phyloP scores from a whole-genome alignment of 2,888 invertebrate genomes.

The Lottia gigantea region DNA sequence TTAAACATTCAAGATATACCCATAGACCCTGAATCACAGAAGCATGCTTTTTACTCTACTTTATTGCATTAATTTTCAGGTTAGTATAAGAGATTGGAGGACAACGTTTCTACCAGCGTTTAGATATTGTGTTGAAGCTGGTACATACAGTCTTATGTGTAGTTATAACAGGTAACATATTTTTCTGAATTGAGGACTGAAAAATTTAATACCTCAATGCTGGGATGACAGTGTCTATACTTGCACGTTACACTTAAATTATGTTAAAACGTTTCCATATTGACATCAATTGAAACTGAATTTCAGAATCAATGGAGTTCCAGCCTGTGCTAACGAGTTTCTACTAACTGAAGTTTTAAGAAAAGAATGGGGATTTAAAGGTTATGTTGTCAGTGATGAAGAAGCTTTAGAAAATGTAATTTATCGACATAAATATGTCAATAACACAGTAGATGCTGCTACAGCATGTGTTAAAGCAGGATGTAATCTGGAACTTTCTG shows the following conservation, averaged over 20 bases:
- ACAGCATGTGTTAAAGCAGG: constrained; percentile 28
- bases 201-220: too few species aligned
- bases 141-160: constrained; percentile 60
- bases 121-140: constrained; percentile 55
- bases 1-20: too few species aligned
- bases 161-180: constrained; percentile 55
- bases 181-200: too few species aligned
- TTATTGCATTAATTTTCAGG: constrained; percentile 35
- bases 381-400: constrained; percentile 45
- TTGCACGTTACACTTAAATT: too few species aligned
- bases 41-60: too few species aligned
- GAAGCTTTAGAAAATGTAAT: constrained; percentile 37
- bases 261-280: too few species aligned
- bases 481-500: constrained; percentile 19
- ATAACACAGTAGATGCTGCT: constrained; percentile 19
- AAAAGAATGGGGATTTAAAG: constrained; percentile 42
- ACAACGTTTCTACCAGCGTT: constrained; percentile 61
- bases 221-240: too few species aligned
- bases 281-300: too few species aligned
- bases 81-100: constrained; percentile 51
- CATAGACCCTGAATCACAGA: too few species aligned
- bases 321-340: constrained; percentile 45
- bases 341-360: constrained; percentile 43
- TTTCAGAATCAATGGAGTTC: constrained; percentile 38
- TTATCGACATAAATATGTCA: constrained; percentile 26